phyloP scores from a whole-genome alignment of 2,113 vertebrate genomes.

The Indri indri region DNA sequence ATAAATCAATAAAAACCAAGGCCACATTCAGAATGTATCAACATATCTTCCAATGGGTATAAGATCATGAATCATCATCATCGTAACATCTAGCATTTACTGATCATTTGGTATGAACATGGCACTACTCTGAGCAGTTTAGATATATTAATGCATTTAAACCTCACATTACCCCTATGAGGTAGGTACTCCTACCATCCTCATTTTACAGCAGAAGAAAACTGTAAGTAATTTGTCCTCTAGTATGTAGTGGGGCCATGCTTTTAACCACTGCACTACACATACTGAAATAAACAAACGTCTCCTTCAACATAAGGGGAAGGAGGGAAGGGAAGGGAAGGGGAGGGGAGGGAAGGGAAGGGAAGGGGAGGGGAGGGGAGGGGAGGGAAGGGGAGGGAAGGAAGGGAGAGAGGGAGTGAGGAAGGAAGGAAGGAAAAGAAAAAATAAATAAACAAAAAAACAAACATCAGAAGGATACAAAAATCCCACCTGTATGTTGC shows the following conservation, averaged over 20 bases:
- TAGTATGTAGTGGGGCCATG: not conserved
- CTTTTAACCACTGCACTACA: not conserved
- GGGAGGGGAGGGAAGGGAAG: no score
- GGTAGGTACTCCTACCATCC: not conserved
- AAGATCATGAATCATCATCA: not conserved
- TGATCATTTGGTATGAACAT: accelerated
- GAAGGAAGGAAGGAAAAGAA: no score
- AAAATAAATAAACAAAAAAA: no score
- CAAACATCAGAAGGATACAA: not conserved
- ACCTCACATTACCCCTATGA: not conserved
- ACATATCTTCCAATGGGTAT: not conserved
- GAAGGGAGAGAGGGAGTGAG: no score
- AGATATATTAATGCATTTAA: accelerated
- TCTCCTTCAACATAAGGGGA: no score
- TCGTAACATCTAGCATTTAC: not conserved
- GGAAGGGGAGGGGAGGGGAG: no score
- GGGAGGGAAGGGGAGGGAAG: no score
- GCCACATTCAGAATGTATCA: not conserved
- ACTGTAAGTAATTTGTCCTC: not conserved
- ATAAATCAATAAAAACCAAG: slow-evolving; percentile 1
- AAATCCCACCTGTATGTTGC: not conserved
- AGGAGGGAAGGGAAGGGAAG: no score
- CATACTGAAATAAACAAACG: not conserved
- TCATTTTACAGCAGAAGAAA: not conserved
- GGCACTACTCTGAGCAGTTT: accelerated